Percentiles rank a stretch among this genome's conserved stretches.
phyloP scores from a whole-genome alignment of 2,113 vertebrate species.

The Muscicapa adusta region DNA sequence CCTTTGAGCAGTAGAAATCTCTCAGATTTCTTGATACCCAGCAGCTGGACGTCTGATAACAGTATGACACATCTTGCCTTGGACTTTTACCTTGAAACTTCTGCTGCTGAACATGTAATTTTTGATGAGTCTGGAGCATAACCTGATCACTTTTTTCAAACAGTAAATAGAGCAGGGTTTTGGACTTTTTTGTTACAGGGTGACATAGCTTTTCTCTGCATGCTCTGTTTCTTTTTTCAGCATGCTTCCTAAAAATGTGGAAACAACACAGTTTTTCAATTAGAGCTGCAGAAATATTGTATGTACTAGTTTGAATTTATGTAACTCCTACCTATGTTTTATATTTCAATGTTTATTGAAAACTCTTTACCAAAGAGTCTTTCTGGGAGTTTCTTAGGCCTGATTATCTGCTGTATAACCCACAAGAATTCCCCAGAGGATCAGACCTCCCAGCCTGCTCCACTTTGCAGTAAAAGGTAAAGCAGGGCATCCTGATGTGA shows the following conservation, averaged over 20 bases:
- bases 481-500: background rate
- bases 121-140: background rate
- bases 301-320: background rate
- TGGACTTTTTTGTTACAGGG: rapidly evolving
- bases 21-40: background rate
- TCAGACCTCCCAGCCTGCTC: background rate
- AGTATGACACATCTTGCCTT: background rate
- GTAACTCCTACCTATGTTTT: background rate
- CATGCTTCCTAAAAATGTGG: background rate
- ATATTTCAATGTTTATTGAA: background rate
- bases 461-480: background rate
- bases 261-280: background rate
- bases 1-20: background rate
- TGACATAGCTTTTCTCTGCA: background rate
- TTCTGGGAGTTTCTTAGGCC: background rate
- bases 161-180: background rate
- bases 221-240: background rate
- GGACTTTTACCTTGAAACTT: background rate
- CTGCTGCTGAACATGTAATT: background rate
- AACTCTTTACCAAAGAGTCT: background rate
- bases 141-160: background rate
- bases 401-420: background rate
- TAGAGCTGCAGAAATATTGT: background rate
- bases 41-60: background rate
- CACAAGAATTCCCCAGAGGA: background rate